phyloP scores from a whole-genome alignment of 1,140 invertebrate species.

The Phortica variegata region DNA sequence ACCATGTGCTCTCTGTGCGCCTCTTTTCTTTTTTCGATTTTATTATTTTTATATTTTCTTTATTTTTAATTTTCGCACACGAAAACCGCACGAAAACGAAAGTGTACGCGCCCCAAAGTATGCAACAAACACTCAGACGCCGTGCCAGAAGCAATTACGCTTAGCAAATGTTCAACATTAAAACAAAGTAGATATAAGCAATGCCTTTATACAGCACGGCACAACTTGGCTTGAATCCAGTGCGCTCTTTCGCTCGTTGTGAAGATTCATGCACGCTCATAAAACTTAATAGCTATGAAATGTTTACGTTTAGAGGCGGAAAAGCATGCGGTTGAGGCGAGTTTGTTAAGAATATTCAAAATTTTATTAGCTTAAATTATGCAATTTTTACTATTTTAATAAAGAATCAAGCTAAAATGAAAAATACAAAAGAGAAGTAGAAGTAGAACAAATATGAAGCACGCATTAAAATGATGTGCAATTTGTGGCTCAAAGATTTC shows the following conservation, averaged over 20 bases:
- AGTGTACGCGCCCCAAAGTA: no score
- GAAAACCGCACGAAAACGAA: no score
- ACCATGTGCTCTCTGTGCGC: no score
- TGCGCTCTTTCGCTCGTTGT: no score
- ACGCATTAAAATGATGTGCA: conserved; percentile 40
- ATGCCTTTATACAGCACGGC: no score
- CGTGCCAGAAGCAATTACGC: conserved; percentile 31
- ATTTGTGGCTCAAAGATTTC: conserved; percentile 12
- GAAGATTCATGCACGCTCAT: conserved; percentile 46
- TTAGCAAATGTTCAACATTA: conserved; percentile 5
- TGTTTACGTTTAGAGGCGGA: conserved; percentile 36
- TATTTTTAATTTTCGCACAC: conserved; percentile 12
- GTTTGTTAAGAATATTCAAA: conserved; percentile 24
- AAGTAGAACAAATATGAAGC: no score
- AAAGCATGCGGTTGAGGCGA: conserved; percentile 27
- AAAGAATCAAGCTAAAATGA: conserved; percentile 39
- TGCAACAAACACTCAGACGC: no score
- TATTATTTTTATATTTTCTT: no score
- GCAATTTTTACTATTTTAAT: conserved; percentile 51
- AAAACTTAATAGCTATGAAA: conserved; percentile 53
- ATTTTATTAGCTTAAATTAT: conserved; percentile 54
- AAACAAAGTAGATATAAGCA: background rate
- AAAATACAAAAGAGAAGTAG: no score
- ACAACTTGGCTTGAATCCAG: no score
- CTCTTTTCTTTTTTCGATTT: no score